Conservation (phyloP, 2,113 vertebrate genomes). For the Sorex fumeus region DNA sequence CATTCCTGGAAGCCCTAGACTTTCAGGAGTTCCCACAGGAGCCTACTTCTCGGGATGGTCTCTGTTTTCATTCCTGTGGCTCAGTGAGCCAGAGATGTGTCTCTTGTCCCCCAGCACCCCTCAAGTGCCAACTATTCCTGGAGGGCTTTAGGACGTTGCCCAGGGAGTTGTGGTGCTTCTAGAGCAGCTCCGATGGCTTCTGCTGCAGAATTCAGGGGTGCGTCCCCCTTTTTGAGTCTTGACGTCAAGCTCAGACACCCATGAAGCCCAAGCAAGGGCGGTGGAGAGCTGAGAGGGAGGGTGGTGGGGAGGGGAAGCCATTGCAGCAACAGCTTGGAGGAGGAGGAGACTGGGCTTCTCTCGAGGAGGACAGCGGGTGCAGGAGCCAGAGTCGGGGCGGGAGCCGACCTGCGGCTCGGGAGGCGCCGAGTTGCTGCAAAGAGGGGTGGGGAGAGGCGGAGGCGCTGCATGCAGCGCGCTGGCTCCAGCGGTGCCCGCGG, state of each 20-base stretch:
- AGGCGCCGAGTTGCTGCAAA: slow-evolving; percentile 68
- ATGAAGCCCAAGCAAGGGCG: slow-evolving; percentile 43
- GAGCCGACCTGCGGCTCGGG: slow-evolving; percentile 26
- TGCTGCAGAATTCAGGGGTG: slow-evolving; percentile 59
- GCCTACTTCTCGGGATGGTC: background rate
- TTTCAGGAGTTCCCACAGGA: background rate
- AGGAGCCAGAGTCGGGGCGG: background rate
- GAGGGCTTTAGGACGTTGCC: background rate
- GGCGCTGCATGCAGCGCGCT: slow-evolving; percentile 79
- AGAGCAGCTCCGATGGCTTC: background rate
- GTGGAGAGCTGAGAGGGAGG: slow-evolving; percentile 48
- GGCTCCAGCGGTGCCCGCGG: slow-evolving; percentile 84
- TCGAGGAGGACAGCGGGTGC: background rate
- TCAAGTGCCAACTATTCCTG: background rate
- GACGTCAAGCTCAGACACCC: slow-evolving; percentile 86
- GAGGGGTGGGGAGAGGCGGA: slow-evolving; percentile 72
- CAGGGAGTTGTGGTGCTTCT: slow-evolving; percentile 32
- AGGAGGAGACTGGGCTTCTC: slow-evolving; percentile 18
- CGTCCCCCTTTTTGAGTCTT: slow-evolving; percentile 71
- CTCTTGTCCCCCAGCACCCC: background rate
- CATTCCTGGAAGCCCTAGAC: background rate
- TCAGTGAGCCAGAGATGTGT: background rate
- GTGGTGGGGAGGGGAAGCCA: slow-evolving; percentile 67
- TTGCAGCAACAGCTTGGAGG: slow-evolving; percentile 81
- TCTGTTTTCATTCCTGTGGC: background rate